Base-by-base conservation (phyloP, 2,888 invertebrate species). In the Ornithoptera priamus region DNA sequence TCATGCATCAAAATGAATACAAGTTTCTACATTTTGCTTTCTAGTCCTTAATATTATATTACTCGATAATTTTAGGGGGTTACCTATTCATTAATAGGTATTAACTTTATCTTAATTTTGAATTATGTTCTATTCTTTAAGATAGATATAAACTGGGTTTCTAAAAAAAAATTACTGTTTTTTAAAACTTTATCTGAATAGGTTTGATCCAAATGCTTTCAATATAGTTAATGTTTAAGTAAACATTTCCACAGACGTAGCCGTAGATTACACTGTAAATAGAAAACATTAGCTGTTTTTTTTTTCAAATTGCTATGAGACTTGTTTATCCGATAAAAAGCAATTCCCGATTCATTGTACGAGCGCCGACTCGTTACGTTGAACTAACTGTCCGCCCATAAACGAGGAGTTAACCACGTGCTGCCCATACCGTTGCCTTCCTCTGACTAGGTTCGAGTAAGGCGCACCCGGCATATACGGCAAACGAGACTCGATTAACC, bases 401-500 rank as follows among this genome's bases (percentile, higher is more conserved):
- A 78, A 80, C 77, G 76, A 76, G 76, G 76, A 76, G 75, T 76
- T 75, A 77, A 77, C 80, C 85, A 84, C 81, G 82, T 83, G 82
- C 79, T 78, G 76, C 75, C 75, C 75, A 76, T 80, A 80, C 79
- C 77, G 79, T 80, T 80, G 76, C 72, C 75, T 78, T 77, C 76
- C 75, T 73, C 69, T 69, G 63, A 64, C 70, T 70, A 46, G 50
- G 65, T 50, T 58, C 69, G 56, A 57, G 61, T 61, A 67, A 64
- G 67, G 64, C 20, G 22, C 64, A 42, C 63, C 58, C 58, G 46
- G 17, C 64, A 42, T 68, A 71, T 67, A 71, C 61, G 62, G 64
- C 64, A 66, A 59, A 62, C 61, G 73, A 80, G 81, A 86, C 84
- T 85, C 85, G 85, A 87, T 87, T 87, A 85, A 82, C 81, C 83